A percentile compares a stretch with the other conserved stretches of the same genome.
Conservation (phyloP, 2,113 vertebrate genomes). For the Galemys pyrenaicus region DNA sequence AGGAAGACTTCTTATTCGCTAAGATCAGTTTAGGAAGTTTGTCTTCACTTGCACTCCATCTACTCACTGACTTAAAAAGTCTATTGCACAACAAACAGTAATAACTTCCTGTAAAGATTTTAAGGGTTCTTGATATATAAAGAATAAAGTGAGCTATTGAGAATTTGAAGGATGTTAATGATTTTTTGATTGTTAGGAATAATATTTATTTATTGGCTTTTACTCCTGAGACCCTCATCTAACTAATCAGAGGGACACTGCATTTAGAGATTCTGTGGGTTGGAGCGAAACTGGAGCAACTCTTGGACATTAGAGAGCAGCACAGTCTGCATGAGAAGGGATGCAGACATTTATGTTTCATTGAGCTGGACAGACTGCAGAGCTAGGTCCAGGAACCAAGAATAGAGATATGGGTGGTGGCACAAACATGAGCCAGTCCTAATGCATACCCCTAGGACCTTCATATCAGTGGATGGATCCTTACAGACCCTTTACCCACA, state of each 20-base stretch:
- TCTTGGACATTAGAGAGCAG: too few relatives aligned
- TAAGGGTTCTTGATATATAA: conserved; percentile 2
- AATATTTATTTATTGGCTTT: conserved; percentile 36
- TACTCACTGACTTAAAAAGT: conserved; percentile 17
- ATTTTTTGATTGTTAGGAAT: conserved; percentile 25
- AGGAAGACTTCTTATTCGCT: background rate
- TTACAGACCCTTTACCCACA: too few relatives aligned
- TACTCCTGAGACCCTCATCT: conserved; percentile 1
- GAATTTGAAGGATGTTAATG: background rate
- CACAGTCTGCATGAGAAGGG: too few relatives aligned
- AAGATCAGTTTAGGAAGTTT: background rate
- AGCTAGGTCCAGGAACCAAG: too few relatives aligned
- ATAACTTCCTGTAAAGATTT: conserved; percentile 38
- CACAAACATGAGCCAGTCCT: too few relatives aligned
- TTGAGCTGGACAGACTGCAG: too few relatives aligned
- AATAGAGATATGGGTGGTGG: too few relatives aligned
- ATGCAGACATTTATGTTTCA: too few relatives aligned
- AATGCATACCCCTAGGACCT: too few relatives aligned
- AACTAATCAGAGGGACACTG: background rate
- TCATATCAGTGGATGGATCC: too few relatives aligned
- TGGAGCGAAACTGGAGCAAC: too few relatives aligned
- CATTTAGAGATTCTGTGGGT: too few relatives aligned
- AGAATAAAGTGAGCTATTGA: background rate
- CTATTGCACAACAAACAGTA: background rate
- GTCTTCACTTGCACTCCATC: background rate